Percentiles rank a stretch among this genome's conserved stretches.
phyloP scores from a whole-genome alignment of 2,888 invertebrate genomes.

The Harpagoxenus sublaevis region DNA sequence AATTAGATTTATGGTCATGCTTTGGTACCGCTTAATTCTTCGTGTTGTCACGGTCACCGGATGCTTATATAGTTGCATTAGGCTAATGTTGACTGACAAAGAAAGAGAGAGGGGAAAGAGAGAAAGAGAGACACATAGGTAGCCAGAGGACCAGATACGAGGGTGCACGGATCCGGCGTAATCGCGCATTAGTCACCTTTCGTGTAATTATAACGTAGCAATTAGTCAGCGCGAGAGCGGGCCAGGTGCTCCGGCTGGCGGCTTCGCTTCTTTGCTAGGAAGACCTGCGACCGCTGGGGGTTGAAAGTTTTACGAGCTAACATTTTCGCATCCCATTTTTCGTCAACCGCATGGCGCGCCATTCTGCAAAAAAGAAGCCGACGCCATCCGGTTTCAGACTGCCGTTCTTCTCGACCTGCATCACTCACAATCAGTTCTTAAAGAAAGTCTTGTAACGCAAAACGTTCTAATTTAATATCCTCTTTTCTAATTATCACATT shows the following conservation, averaged over 20 bases:
- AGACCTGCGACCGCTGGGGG: constrained; percentile 19
- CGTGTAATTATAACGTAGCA: constrained; percentile 51
- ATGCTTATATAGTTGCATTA: constrained; percentile 23
- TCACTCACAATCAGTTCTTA: constrained; percentile 6
- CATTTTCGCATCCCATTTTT: constrained; percentile 47
- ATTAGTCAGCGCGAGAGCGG: constrained; percentile 34
- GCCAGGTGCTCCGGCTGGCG: not conserved
- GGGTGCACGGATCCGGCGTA: constrained; percentile 21
- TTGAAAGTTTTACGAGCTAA: constrained; percentile 48
- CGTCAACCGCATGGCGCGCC: constrained; percentile 7
- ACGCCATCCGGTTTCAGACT: not conserved
- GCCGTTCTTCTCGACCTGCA: not conserved
- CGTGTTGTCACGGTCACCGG: not conserved
- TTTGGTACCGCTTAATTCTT: constrained; percentile 51
- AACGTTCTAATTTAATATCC: not conserved
- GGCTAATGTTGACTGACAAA: constrained; percentile 13
- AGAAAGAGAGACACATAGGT: not conserved
- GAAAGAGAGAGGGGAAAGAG: not conserved
- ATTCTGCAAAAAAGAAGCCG: not conserved
- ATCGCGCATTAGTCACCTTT: constrained; percentile 40
- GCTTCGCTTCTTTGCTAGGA: constrained; percentile 3
- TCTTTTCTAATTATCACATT: not conserved
- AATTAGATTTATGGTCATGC: constrained; percentile 52
- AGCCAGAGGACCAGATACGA: not conserved
- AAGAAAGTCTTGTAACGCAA: not conserved